Evolutionary conservation across 1,140 invertebrate species (phyloP), one percentile per base, ranked within the genome.

Genomic region (Procambarus clarkii): DNA sequence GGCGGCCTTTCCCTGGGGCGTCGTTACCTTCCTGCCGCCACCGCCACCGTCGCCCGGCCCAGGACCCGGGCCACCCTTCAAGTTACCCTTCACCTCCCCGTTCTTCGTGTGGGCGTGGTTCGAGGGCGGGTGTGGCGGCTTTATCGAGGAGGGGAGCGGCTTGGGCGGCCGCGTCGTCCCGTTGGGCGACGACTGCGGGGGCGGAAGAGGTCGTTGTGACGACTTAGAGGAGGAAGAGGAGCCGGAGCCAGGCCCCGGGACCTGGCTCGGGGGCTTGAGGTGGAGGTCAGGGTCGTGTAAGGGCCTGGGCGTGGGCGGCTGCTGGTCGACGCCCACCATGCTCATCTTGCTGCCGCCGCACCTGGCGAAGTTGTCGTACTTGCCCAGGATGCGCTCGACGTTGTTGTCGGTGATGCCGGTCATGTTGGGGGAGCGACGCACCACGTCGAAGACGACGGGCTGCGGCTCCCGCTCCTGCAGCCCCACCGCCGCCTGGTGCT

Each of bases 1-100:
- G 24, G n/a, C n/a, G 18, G 3, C 80, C 88, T 50, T 91, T 11
- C 7, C 76, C 81, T 77, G 64, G 48, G 1, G 54, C 54, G 18
- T 18, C 54, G 45, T 76, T n/a, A 45, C 15, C 48, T 74, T 48
- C 76, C 85, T 50, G n/a, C 86, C 86, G 50, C 86, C 79, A 34
- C 34, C 34, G 48, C 77, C 88, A 21, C 88, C 88, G 4, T 84
- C 81, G 18, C 88, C 88, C 46, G 88, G 88, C 34, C 88, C 88
- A 24, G 88, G 82, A n/a, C 88, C 82, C 3, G 88, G 88, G 0
- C 88, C 88, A 2, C 82, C 74, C 82, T 91, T 91, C n/a, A 91
- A 50, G 45, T 79, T 91, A 13, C 88, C 88, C 82, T 91, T 91
- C 71, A 91, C 88, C 76, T 91, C 88, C 1, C 88, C 88, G 45